A percentile compares a stretch with the other conserved stretches of the same genome.
phyloP scores from a whole-genome alignment of 2,888 invertebrate species.

The Meliscaeva auricollis region DNA sequence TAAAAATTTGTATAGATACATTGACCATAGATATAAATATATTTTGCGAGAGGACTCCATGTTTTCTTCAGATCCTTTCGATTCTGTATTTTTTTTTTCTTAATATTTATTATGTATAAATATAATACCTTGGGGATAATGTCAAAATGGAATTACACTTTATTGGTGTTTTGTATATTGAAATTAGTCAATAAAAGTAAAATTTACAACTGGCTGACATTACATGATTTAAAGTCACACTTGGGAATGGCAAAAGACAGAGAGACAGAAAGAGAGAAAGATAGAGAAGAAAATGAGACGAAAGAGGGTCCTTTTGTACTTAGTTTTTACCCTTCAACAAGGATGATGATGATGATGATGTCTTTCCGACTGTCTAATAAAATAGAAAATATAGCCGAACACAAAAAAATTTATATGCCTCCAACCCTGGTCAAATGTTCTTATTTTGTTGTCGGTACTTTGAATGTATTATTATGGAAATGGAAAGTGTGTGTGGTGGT shows the following conservation, averaged over 20 bases:
- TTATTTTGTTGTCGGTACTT: slow-evolving; percentile 9
- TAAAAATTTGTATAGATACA: slow-evolving; percentile 19
- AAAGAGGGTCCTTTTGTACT: not conserved
- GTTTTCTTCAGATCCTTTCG: slow-evolving; percentile 20
- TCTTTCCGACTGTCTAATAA: slow-evolving; percentile 69
- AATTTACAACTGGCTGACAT: slow-evolving; percentile 74
- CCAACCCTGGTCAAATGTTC: slow-evolving; percentile 55
- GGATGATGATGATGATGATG: slow-evolving; percentile 62
- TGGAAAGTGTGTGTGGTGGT: slow-evolving; percentile 11
- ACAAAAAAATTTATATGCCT: slow-evolving; percentile 62
- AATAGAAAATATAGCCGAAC: slow-evolving; percentile 69
- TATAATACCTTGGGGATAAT: slow-evolving; percentile 46
- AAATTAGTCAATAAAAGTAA: slow-evolving; percentile 76
- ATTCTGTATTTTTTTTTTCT: not conserved
- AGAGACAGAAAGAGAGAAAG: not conserved
- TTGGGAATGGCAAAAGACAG: not conserved
- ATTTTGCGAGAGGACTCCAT: not conserved
- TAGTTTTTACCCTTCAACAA: slow-evolving; percentile 61
- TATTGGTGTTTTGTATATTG: slow-evolving; percentile 74
- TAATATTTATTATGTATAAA: not conserved
- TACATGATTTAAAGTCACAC: slow-evolving; percentile 71
- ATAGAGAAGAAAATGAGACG: no score
- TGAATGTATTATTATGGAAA: not conserved
- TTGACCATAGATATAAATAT: slow-evolving; percentile 1
- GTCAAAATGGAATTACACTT: slow-evolving; percentile 73